Base-by-base conservation (phyloP, 2,797 vertebrate species). In the Ptychadena robeensis region DNA sequence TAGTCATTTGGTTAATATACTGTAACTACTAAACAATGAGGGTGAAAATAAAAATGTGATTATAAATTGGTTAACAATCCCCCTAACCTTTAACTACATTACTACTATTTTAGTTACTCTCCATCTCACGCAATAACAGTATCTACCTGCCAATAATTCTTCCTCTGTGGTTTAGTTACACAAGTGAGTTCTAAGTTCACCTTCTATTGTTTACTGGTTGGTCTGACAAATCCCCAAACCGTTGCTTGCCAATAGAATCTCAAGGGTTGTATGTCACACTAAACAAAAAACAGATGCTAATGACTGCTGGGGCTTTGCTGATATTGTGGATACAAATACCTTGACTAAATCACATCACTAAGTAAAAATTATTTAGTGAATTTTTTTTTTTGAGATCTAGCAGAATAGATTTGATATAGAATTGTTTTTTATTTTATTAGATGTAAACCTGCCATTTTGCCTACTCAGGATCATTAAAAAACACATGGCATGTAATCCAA, bases 131-230 rank as follows among this genome's bases (percentile, higher is more conserved):
- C 27, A 61, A 61, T 27, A 61, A 61, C 7, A 9, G 2, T 15
- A 28, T 61, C 12, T 28, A 61, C 27, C 9, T 27, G 59, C 59
- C 59, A 61, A 61, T n/a, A 61, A 61, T 61, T 25, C 59, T 61
- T 61, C 59, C 59, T 61, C 11, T 61, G 59, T 61, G 59, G 59
- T 61, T 61, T 61, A 61, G 59, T 61, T 61, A 61, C 59, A 61
- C 59, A 4, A 28, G 59, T 61, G 59, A 25, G 67, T 40, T 38
- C 64, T 35, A 32, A 34, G 64, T 32, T 66, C 8, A n/a, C 15
- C 15, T 4, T 66, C 4, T 27, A 34, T 31, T 66, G 30, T 66
- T 12, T 27, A 69, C 35, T 38, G 28, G 34, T 38, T 37, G 14
- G 22, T 69, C 27, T 38, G 4, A 69, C 32, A 69, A 69, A 27